Conservation (phyloP, 2,888 invertebrate genomes). For the Anthrax anthrax region DNA sequence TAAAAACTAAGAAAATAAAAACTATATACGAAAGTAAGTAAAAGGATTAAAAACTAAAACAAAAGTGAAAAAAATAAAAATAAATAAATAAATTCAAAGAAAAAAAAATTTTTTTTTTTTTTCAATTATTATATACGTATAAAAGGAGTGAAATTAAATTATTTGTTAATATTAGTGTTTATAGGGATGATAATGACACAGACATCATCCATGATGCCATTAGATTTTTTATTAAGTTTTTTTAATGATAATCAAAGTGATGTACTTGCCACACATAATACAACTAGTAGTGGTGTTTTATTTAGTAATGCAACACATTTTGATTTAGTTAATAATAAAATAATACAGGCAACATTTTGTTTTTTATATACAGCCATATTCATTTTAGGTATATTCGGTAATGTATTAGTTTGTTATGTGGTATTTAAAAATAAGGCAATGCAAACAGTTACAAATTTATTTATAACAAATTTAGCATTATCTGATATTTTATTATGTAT, state of each 20-base stretch:
- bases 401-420: slow-evolving; percentile 84
- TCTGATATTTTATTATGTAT: slow-evolving; percentile 89
- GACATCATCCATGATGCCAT: neutral
- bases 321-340: slow-evolving; percentile 12
- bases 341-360: slow-evolving; percentile 14
- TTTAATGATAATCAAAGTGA: neutral
- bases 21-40: too few species aligned
- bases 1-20: too few species aligned
- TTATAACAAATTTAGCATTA: slow-evolving; percentile 90
- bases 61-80: too few species aligned
- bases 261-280: neutral
- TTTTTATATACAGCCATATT: slow-evolving; percentile 68
- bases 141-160: too few species aligned
- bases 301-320: neutral
- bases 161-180: too few species aligned
- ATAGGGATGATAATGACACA: too few species aligned
- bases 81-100: too few species aligned
- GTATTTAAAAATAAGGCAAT: slow-evolving; percentile 84
- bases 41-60: too few species aligned
- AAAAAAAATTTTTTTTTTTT: too few species aligned
- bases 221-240: neutral
- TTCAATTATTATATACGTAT: too few species aligned
- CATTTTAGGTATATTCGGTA: slow-evolving; percentile 76
- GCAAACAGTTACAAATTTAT: slow-evolving; percentile 96
- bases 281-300: neutral